Percentiles rank a stretch among this genome's conserved stretches.
phyloP scores from a whole-genome alignment of 2,113 vertebrate genomes.

The Apus apus region DNA sequence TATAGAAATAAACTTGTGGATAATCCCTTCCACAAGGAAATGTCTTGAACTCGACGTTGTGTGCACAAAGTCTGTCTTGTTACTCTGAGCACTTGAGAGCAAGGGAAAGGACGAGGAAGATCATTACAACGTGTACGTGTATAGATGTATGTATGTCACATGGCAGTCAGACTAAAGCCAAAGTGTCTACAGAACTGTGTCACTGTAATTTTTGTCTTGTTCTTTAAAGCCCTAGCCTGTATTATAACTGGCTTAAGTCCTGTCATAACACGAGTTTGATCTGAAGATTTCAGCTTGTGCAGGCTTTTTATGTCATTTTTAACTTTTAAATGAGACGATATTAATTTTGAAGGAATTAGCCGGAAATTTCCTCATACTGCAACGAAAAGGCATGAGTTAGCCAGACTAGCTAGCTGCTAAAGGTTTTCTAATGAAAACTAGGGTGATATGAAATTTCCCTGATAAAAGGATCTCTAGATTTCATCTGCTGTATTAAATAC shows the following conservation, averaged over 20 bases:
- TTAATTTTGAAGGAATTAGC: constrained; percentile 77
- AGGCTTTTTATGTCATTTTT: constrained; percentile 23
- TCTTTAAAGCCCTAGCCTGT: constrained; percentile 46
- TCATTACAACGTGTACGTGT: neutral
- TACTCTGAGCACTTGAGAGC: neutral
- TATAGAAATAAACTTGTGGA: neutral
- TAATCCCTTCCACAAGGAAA: neutral
- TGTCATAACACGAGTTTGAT: constrained; percentile 57
- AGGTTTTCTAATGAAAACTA: constrained; percentile 65
- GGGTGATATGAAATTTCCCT: constrained; percentile 56
- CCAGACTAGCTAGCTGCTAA: constrained; percentile 38
- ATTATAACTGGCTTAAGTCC: constrained; percentile 59
- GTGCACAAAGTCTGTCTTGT: neutral
- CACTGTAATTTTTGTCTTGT: neutral
- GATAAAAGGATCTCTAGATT: constrained; percentile 39
- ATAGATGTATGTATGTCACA: neutral
- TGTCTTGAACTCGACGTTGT: neutral
- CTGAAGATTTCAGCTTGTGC: constrained; percentile 46
- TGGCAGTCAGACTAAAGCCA: neutral
- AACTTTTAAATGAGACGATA: constrained; percentile 62
- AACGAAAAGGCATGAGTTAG: constrained; percentile 57
- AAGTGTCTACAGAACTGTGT: neutral
- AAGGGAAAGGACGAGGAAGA: neutral
- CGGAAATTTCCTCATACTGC: constrained; percentile 42
- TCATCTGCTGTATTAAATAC: constrained; percentile 47